These are phyloP conservation scores for Epizoanthus rinbou DNA, from an alignment of 92 coral and sea anemone genomes.

Conservation along the genomic window DNA sequence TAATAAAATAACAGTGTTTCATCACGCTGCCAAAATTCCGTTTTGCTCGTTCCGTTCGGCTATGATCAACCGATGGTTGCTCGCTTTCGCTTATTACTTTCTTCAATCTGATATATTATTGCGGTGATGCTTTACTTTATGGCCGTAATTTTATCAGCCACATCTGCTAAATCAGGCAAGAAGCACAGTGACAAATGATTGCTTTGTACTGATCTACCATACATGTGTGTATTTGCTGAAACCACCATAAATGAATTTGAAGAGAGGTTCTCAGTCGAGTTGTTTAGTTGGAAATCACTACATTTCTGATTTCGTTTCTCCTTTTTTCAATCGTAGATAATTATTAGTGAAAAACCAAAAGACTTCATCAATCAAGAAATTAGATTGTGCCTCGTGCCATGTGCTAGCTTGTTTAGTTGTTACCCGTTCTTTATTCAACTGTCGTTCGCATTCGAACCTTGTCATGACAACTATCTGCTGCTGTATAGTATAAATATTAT, in stretches of 20 bases:
- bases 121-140: conserved; percentile 8
- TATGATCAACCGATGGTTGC: not conserved
- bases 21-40: not conserved
- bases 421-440: not conserved
- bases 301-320: not conserved
- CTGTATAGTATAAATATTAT: too few species aligned
- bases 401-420: not conserved
- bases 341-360: not conserved
- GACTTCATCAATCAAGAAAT: not conserved
- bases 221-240: not conserved
- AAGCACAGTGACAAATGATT: not conserved
- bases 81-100: not conserved
- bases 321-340: not conserved
- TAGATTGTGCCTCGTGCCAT: not conserved
- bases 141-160: not conserved
- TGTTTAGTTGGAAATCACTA: not conserved
- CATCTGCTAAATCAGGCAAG: not conserved
- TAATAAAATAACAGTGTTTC: not conserved
- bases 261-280: not conserved
- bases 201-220: not conserved
- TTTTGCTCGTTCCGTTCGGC: not conserved
- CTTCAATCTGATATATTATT: conserved; percentile 10
- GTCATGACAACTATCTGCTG: not conserved
- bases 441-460: not conserved
- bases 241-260: not conserved